Conservation (phyloP, 2,113 vertebrate species). For the Marmota monax region DNA sequence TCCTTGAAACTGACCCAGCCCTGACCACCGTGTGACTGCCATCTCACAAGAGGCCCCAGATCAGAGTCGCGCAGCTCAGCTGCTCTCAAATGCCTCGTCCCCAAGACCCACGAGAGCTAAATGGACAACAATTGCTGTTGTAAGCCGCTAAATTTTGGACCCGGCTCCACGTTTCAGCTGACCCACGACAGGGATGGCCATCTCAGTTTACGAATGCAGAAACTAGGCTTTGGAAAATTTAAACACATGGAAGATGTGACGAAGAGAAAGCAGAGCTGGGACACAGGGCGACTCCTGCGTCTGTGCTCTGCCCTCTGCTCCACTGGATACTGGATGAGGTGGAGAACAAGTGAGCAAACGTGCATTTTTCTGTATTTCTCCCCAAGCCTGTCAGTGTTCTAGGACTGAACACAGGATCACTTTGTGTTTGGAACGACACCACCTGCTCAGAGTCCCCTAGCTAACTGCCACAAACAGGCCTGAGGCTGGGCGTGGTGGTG, state of each 20-base stretch:
- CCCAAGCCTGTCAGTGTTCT: neutral
- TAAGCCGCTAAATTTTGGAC: neutral
- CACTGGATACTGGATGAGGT: accelerated
- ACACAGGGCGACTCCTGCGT: neutral
- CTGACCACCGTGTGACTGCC: neutral
- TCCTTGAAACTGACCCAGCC: neutral
- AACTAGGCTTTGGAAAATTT: neutral
- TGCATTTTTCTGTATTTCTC: neutral
- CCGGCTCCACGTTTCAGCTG: neutral
- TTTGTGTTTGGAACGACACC: neutral
- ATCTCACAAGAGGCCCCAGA: neutral
- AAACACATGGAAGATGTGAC: accelerated
- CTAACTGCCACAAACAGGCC: neutral
- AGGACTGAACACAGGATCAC: neutral
- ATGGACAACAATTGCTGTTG: neutral
- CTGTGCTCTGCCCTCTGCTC: accelerated
- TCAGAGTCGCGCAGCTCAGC: neutral
- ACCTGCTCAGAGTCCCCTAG: neutral
- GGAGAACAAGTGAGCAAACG: too few relatives aligned
- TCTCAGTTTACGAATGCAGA: neutral
- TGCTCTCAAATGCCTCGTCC: neutral
- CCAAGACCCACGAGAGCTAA: neutral
- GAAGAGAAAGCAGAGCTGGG: neutral
- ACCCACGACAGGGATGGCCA: accelerated
- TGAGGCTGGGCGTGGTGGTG: too few relatives aligned